These are phyloP conservation scores for Xestia ashworthii DNA, from an alignment of 2,888 invertebrate species.

Conservation along the genomic window DNA sequence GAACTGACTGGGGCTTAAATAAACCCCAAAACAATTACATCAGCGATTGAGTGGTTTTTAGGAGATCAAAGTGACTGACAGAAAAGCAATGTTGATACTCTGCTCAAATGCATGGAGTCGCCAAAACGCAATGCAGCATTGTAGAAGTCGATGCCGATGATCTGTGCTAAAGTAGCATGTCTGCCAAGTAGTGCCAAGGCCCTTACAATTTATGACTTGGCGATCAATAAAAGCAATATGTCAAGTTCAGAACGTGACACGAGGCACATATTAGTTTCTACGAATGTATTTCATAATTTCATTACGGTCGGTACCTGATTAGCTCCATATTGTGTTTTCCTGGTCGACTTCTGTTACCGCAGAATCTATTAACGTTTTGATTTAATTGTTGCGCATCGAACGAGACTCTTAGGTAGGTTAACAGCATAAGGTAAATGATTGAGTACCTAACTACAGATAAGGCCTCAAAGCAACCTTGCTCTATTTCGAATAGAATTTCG, in stretches of 20 bases:
- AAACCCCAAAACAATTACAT: too few relatives aligned
- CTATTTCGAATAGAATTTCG: neutral
- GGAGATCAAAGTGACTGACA: neutral
- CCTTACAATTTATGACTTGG: slow-evolving; percentile 1
- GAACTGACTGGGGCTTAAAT: neutral
- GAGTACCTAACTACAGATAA: neutral
- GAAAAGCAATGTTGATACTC: neutral
- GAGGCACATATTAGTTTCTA: slow-evolving; percentile 26
- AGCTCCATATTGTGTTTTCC: slow-evolving; percentile 27
- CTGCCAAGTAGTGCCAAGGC: neutral
- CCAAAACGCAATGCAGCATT: neutral
- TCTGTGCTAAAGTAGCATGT: neutral
- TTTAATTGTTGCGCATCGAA: neutral
- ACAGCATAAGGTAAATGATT: slow-evolving; percentile 2
- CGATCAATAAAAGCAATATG: slow-evolving; percentile 44
- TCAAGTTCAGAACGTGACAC: slow-evolving; percentile 38
- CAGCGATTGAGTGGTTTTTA: neutral
- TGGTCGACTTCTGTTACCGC: neutral
- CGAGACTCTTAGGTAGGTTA: too few relatives aligned
- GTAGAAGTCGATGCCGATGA: neutral
- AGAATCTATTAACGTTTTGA: neutral
- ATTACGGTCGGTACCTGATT: slow-evolving; percentile 10
- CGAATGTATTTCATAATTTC: slow-evolving; percentile 9
- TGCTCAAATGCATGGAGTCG: neutral
- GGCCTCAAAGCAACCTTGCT: neutral